Conservation (phyloP, 1,140 invertebrate species). For the Agraylea sexmaculata region DNA sequence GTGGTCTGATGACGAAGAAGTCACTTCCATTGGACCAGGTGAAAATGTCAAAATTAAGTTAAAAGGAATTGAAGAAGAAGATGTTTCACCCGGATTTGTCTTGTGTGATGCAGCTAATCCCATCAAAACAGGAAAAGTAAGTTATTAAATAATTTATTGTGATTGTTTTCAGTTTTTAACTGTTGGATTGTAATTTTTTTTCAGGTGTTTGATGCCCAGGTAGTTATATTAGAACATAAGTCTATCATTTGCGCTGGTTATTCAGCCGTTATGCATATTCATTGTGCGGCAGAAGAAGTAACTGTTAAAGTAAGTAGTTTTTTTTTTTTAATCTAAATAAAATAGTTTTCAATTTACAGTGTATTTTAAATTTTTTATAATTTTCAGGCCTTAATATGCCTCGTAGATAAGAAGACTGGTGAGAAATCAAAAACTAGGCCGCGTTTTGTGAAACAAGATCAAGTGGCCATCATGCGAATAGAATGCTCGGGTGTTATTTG, state of each 20-base stretch:
- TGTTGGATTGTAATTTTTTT: slow-evolving; percentile 6
- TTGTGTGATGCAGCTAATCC: slow-evolving; percentile 87
- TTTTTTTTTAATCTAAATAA: no score
- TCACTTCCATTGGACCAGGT: slow-evolving; percentile 82
- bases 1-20: slow-evolving; percentile 96
- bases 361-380: neutral
- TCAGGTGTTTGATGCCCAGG: slow-evolving; percentile 91
- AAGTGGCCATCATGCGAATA: slow-evolving; percentile 98
- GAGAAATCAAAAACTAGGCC: slow-evolving; percentile 93
- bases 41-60: slow-evolving; percentile 99
- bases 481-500: slow-evolving; percentile 95
- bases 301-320: slow-evolving; percentile 72
- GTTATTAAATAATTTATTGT: no score
- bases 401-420: slow-evolving; percentile 97
- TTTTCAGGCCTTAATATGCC: slow-evolving; percentile 78
- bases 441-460: slow-evolving; percentile 98
- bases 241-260: slow-evolving; percentile 99
- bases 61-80: slow-evolving; percentile 96
- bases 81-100: slow-evolving; percentile 95
- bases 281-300: slow-evolving; percentile 95
- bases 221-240: slow-evolving; percentile 97
- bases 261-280: slow-evolving; percentile 97
- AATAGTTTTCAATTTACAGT: slow-evolving; percentile 2
- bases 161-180: neutral
- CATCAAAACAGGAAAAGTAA: slow-evolving; percentile 81